Conservation (phyloP, 2,888 invertebrate genomes). For the Caenorhabditis imperialis region DNA sequence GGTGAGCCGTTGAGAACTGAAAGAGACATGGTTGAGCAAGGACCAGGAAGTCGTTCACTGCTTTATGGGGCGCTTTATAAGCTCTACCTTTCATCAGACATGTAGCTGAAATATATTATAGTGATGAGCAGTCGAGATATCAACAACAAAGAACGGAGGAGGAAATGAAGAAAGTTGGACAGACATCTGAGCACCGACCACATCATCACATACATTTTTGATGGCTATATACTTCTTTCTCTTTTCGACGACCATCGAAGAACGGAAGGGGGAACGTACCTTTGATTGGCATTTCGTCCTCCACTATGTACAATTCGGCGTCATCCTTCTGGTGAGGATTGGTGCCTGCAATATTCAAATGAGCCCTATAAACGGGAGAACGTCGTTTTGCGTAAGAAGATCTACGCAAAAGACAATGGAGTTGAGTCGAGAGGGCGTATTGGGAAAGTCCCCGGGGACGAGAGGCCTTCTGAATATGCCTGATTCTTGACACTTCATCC, state of each 20-base stretch:
- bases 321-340: constrained; percentile 89
- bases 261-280: constrained; percentile 79
- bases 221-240: constrained; percentile 35
- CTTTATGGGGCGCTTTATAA: too few species aligned
- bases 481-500: constrained; percentile 43
- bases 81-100: constrained; percentile 38
- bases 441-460: constrained; percentile 11
- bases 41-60: constrained; percentile 5
- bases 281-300: constrained; percentile 85
- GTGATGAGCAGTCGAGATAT: constrained; percentile 8
- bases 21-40: constrained; percentile 45
- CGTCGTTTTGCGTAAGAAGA: constrained; percentile 4
- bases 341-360: constrained; percentile 83
- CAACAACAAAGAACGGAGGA: constrained; percentile 15
- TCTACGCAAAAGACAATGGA: constrained; percentile 27
- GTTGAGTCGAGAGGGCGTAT: constrained; percentile 2
- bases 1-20: constrained; percentile 92
- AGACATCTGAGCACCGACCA: constrained; percentile 16
- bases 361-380: constrained; percentile 8
- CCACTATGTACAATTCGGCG: constrained; percentile 72
- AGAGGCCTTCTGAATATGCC: constrained; percentile 18
- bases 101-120: constrained; percentile 7
- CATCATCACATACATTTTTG: constrained; percentile 47
- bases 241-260: constrained; percentile 1
- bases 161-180: not conserved